Base-by-base conservation (phyloP, 1,140 invertebrate species). In the Papilio xuthus region DNA sequence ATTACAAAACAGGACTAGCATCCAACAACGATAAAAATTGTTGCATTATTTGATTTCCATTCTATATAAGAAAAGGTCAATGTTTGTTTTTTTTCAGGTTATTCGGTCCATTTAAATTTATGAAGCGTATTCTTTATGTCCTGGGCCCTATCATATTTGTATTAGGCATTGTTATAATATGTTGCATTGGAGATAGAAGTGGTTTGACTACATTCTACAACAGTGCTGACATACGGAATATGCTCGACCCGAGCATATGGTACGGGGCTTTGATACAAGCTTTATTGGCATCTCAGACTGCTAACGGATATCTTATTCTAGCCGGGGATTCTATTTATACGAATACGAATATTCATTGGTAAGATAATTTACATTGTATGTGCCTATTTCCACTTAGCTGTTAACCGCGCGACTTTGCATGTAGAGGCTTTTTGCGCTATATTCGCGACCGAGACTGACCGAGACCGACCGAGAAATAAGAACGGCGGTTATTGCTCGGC, bases 271-370 rank as follows among this genome's bases (percentile, higher is more conserved):
- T 94, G 3, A 91, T 94, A 23, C 95, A 96, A 82, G 94, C 95
- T 8, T 93, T 96, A 63, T 90, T 95, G 67, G 94, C 95, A 0
- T 94, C 95, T 0, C 95, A 95, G 77, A 86, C 95, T 18, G 95
- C 95, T 28, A 95, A 95, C 78, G 95, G 95, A 1, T 95, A 94
- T 73, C 94, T 96, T 18, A 93, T 95, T 26, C 95, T 95, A 1
- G 93, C 94, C 82, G 95, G 95, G 9, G 95, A 95, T 71, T 92
- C 94, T 28, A 88, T 96, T 12, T 96, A 95, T 81, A 92, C 94
- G 0, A 95, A 94, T 86, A 94, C 91, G 1, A 95, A 95, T 87
- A 94, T 95, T 15, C 93, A 95, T 77, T 95, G 95, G 95, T 95
- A 89, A 94, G 88, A 87, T 73, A 60, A 63, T 56, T 47, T 44